A percentile compares a stretch with the other conserved stretches of the same genome.
Evolutionary conservation across 2,797 vertebrate genomes (phyloP).

Genomic region (Emys orbicularis): DNA sequence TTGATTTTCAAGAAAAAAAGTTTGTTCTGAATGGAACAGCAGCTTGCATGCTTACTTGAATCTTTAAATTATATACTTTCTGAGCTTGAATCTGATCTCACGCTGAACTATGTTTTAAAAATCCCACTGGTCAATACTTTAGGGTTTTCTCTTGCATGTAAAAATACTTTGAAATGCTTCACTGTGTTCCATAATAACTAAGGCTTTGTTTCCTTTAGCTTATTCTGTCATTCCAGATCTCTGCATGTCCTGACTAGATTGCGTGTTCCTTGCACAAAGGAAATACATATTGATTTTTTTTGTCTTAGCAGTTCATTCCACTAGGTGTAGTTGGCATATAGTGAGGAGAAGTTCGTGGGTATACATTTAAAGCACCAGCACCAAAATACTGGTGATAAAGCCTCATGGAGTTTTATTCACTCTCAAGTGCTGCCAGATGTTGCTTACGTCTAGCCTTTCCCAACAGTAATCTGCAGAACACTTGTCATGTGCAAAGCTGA

Average conservation of each 20-base stretch:
- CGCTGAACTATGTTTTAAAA: not conserved
- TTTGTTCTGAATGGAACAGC: not conserved
- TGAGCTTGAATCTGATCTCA: slow-evolving; percentile 9
- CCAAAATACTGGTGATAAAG: slow-evolving; percentile 39
- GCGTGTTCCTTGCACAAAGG: not conserved
- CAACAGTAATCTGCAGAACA: not conserved
- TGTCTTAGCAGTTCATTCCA: not conserved
- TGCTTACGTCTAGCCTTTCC: slow-evolving; percentile 13
- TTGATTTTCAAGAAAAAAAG: not conserved
- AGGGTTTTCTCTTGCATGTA: slow-evolving; percentile 3
- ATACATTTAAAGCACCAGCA: not conserved
- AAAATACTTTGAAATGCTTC: slow-evolving; percentile 22
- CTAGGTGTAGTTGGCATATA: not conserved
- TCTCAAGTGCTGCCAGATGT: not conserved
- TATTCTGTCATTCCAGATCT: not conserved
- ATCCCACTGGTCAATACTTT: slow-evolving; percentile 8
- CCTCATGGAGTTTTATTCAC: not conserved
- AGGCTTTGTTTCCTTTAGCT: slow-evolving; percentile 4
- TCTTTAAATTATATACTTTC: slow-evolving; percentile 3
- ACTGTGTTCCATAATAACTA: slow-evolving; percentile 6
- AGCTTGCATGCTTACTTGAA: not conserved
- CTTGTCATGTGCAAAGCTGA: fast-evolving
- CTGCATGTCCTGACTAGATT: not conserved
- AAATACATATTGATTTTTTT: not conserved
- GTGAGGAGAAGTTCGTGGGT: not conserved